Conservation (phyloP, 1,140 invertebrate species). For the Druon quercuslanigerum region DNA sequence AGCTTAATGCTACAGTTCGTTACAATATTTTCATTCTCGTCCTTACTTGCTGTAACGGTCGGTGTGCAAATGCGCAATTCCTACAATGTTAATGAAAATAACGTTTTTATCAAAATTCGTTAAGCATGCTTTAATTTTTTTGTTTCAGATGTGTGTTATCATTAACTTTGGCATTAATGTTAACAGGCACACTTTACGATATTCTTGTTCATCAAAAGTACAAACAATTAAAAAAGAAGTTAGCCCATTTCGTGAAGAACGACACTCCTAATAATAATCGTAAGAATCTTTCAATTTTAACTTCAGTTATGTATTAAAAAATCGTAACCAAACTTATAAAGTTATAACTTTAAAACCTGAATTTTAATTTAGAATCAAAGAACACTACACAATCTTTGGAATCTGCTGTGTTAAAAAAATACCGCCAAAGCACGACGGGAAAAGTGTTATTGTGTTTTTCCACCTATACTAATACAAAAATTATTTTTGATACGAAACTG, state of each 20-base stretch:
- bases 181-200: slow-evolving; percentile 62
- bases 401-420: background rate
- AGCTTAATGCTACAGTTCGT: too few relatives aligned
- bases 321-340: slow-evolving; percentile 19
- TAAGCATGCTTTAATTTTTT: background rate
- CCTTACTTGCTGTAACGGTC: too few relatives aligned
- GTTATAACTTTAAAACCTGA: slow-evolving; percentile 26
- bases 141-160: slow-evolving; percentile 48
- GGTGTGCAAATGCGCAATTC: too few relatives aligned
- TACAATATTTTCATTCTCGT: too few relatives aligned
- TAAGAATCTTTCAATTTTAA: slow-evolving; percentile 36
- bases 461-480: slow-evolving; percentile 66
- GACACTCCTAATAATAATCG: slow-evolving; percentile 50
- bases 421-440: slow-evolving; percentile 36
- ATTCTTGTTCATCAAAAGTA: slow-evolving; percentile 55
- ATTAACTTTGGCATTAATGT: slow-evolving; percentile 39
- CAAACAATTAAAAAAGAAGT: slow-evolving; percentile 20
- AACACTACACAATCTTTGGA: slow-evolving; percentile 45
- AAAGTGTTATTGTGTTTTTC: slow-evolving; percentile 72
- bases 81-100: too few relatives aligned
- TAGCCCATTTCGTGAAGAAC: slow-evolving; percentile 53
- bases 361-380: slow-evolving; percentile 40
- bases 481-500: slow-evolving; percentile 61
- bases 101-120: too few relatives aligned
- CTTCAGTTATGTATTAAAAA: background rate